Base-by-base conservation (phyloP, 2,888 invertebrate genomes). In the Quadriops clusia region DNA sequence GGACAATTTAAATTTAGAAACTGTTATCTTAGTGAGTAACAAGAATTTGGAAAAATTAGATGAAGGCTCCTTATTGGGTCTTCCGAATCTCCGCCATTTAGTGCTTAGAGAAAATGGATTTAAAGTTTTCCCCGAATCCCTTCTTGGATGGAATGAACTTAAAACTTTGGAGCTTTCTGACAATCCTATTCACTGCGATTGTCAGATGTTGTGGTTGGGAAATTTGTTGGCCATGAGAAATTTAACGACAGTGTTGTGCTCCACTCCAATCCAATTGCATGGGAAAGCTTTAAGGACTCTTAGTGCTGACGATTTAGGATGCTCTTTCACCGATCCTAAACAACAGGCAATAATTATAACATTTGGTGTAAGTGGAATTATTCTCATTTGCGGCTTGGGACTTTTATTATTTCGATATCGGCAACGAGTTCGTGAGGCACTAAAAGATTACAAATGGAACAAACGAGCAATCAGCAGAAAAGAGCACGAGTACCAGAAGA, bases 401-500 rank as follows among this genome's bases (percentile, higher is more conserved):
- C 63, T 86, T 40, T 68, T 86, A 25, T 62, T 85, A 38, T 87
- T 84, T 58, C 70, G 80, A 46, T 87, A 83, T 54, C 72, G 87
- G 16, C 76, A 81, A 40, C 75, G 77, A 50, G 76, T 89, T 46
- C 76, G 82, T 23, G 85, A 85, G 50, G 76, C 80, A 32, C 65
- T 89, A 33, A 86, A 86, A 55, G 85, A 79, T 51, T 80, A 79
- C 64, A 79, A 79, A 50, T 80, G 79, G 78, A 80, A 77, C 58
- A 80, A 80, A 50, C 68, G 77, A 4, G 67, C 72, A 22, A 72
- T 73, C 34, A 70, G 75, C 17, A 70, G 83, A 21, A 86, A 86
- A 54, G 85, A 86, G 59, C 78, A 84, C 44, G 86, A 87, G 55
- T 87, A 87, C 59, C 85, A 86, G 57, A 86, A 87, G 63, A 86